Evolutionary conservation across 2,888 invertebrate species (phyloP), one percentile per base, ranked within the genome.

Genomic region (Aricia artaxerxes): DNA sequence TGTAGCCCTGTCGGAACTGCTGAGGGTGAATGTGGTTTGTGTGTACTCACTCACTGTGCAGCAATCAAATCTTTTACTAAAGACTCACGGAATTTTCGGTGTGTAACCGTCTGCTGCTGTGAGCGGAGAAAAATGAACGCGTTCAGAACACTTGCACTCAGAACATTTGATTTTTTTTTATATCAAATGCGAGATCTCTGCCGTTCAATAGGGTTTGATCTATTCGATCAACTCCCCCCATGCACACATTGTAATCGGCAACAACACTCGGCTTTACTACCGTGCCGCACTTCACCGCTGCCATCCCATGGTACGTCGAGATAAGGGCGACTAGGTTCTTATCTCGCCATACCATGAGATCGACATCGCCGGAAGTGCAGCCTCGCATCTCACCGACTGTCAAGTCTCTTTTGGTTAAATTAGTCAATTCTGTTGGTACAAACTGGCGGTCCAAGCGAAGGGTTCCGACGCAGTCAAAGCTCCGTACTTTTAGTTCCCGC

Each of bases 111-210:
- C 11, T 31, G 31, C 0, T 35, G 9, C 24, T 24, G 24, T 60
- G 4, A 5, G 35, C 60, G 57, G 1, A 77, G 35, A 4, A 77
- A 9, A 35, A 77, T 77, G 57, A 1, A 77, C 5, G 77, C 35
- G 57, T 77, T 77, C 13, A 77, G 57, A 13, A 57, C 44, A 57
- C 77, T 77, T 35, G 35, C 31, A 35, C 35, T 57, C 11, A 57
- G 49, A 35, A 35, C 60, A 6, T 44, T 16, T 73, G 13, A 73
- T 31, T 53, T 69, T 53, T 69, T 78, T 24, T 24, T 24, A 73
- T 84, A 85, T 84, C 84, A 85, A 0, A 83, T 76, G 24, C 38
- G 35, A 11, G 81, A 83, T 4, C 81, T 40, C 40, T 40, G 40
- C 40, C 40, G 40, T 40, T 40, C 40, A 38, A 38, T 38, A 38